Percentiles rank a stretch among this genome's conserved stretches.
These are phyloP conservation scores for Elaphurus davidianus DNA, from an alignment of 2,113 vertebrate species.

Conservation along the genomic window DNA sequence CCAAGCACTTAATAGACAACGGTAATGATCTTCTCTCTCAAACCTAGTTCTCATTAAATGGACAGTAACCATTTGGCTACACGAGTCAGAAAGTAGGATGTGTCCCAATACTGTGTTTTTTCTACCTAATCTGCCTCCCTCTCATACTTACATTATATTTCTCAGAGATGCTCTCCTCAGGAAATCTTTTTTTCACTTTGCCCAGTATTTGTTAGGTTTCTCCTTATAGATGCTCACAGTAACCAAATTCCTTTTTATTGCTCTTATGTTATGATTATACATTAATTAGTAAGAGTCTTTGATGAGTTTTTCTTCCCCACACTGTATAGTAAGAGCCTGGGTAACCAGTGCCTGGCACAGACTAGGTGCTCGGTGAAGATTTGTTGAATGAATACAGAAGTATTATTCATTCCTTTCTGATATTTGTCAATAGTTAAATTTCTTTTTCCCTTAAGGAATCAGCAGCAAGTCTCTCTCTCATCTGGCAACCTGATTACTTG, in stretches of 20 bases:
- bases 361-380: not conserved
- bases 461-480: not conserved
- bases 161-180: not conserved
- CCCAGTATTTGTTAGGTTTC: not conserved
- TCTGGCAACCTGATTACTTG: not conserved
- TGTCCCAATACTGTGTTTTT: not conserved
- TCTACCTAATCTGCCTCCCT: not conserved
- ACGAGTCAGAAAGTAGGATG: not conserved
- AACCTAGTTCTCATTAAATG: conserved; percentile 1
- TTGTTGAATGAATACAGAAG: not conserved
- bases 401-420: conserved; percentile 5
- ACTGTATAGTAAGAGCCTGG: not conserved
- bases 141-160: not conserved
- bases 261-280: not conserved
- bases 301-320: not conserved
- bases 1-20: not conserved
- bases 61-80: not conserved
- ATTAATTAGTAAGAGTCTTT: not conserved
- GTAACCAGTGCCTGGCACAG: not conserved
- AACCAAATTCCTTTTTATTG: conserved; percentile 36
- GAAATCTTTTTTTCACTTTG: not conserved
- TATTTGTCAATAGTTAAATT: not conserved
- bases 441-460: not conserved
- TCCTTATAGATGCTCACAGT: not conserved
- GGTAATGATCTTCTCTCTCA: not conserved